Percentiles rank a stretch among this genome's conserved stretches.
These are phyloP conservation scores for Sapayoa aenigma DNA, from an alignment of 2,113 vertebrate species.

Conservation along the genomic window DNA sequence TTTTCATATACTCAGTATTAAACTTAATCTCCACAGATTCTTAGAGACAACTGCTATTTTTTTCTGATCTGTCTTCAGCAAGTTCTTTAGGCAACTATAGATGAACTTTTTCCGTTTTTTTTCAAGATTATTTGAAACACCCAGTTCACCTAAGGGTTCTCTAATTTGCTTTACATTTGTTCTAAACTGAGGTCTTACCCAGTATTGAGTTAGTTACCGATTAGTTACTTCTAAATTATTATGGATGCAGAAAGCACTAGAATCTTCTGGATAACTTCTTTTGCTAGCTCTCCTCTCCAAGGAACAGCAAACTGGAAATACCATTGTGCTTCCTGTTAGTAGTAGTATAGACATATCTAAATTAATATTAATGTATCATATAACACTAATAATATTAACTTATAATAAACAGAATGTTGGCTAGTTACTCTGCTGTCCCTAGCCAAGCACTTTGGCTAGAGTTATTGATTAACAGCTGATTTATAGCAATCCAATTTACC, in stretches of 20 bases:
- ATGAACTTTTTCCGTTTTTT: background rate
- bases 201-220: background rate
- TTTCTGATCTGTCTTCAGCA: background rate
- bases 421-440: background rate
- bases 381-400: background rate
- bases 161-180: background rate
- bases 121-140: background rate
- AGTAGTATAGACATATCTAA: background rate
- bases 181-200: background rate
- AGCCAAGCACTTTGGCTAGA: background rate
- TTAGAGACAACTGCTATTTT: background rate
- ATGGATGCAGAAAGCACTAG: background rate
- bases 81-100: background rate
- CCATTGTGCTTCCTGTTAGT: background rate
- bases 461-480: background rate
- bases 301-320: background rate
- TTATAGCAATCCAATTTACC: background rate
- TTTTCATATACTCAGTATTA: background rate
- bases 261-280: background rate
- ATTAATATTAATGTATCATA: background rate
- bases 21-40: background rate
- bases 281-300: background rate
- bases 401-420: background rate
- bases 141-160: background rate
- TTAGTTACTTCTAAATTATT: background rate